Evolutionary conservation across 2,888 invertebrate species (phyloP).

Genomic region (Ormia ochracea): DNA sequence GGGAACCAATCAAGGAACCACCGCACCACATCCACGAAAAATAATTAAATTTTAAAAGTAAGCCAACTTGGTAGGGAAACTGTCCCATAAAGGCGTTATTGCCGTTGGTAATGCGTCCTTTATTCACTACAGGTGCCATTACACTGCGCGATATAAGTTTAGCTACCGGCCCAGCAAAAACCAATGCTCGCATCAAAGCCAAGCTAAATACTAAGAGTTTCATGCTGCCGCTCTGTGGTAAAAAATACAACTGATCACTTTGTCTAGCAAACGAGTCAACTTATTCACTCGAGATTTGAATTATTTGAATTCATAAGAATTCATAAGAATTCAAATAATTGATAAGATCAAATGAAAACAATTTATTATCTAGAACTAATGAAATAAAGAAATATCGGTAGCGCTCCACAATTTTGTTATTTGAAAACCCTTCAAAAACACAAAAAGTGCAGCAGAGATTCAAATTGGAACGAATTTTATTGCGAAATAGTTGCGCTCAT

Average conservation of each 20-base stretch:
- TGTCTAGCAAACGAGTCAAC: background rate
- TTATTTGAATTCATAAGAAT: background rate
- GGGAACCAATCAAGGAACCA: slow-evolving; percentile 68
- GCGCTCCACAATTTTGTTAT: too few relatives aligned
- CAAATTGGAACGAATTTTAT: too few relatives aligned
- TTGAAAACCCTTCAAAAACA: too few relatives aligned
- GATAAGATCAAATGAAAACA: too few relatives aligned
- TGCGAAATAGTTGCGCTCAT: too few relatives aligned
- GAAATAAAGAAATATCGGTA: too few relatives aligned
- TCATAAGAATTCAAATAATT: background rate
- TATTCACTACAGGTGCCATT: slow-evolving; percentile 20
- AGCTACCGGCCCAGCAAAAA: background rate
- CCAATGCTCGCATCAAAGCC: slow-evolving; percentile 64
- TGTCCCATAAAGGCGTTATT: slow-evolving; percentile 53
- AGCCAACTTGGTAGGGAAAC: slow-evolving; percentile 70
- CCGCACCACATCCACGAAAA: slow-evolving; percentile 69
- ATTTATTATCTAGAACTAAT: too few relatives aligned
- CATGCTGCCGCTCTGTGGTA: slow-evolving; percentile 58
- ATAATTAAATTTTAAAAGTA: slow-evolving; percentile 64
- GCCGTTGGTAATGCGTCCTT: slow-evolving; percentile 65
- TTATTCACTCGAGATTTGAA: background rate
- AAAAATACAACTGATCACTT: background rate
- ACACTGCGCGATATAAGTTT: slow-evolving; percentile 19
- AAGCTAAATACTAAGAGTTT: slow-evolving; percentile 67
- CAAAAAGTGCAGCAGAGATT: too few relatives aligned